phyloP scores from a whole-genome alignment of 2,888 invertebrate genomes.

The Amblyjoppa proteus region DNA sequence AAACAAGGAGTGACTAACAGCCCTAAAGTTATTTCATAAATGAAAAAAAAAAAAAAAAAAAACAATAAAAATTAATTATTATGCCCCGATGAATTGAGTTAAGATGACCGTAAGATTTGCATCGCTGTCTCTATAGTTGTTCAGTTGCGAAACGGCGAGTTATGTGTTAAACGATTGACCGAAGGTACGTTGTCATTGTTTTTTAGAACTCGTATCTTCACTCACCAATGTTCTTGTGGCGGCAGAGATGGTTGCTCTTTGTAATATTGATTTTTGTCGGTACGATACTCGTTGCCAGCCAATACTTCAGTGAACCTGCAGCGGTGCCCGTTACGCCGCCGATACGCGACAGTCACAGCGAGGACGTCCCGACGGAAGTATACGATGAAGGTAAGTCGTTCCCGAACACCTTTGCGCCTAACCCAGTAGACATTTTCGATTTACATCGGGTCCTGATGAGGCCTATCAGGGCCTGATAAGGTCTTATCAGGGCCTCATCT shows the following conservation, averaged over 20 bases:
- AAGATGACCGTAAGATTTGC: background rate
- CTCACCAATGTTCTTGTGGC: conserved; percentile 22
- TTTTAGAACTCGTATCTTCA: background rate
- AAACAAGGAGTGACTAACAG: background rate
- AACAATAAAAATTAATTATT: background rate
- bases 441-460: too few species aligned
- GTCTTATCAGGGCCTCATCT: too few species aligned
- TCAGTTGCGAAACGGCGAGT: background rate
- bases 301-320: conserved; percentile 18
- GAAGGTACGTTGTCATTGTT: background rate
- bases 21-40: background rate
- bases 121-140: background rate
- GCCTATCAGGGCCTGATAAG: too few species aligned
- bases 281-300: conserved; percentile 9
- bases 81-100: background rate
- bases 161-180: background rate
- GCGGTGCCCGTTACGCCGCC: background rate
- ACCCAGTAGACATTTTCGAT: too few species aligned
- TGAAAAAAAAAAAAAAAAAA: background rate
- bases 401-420: background rate
- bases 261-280: conserved; percentile 19
- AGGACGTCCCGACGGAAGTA: conserved; percentile 43
- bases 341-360: conserved; percentile 36
- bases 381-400: conserved; percentile 55
- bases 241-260: conserved; percentile 48